Percentiles rank a stretch among this genome's conserved stretches.
phyloP scores from a whole-genome alignment of 1,140 invertebrate species.

The Drosophila ohnishii region DNA sequence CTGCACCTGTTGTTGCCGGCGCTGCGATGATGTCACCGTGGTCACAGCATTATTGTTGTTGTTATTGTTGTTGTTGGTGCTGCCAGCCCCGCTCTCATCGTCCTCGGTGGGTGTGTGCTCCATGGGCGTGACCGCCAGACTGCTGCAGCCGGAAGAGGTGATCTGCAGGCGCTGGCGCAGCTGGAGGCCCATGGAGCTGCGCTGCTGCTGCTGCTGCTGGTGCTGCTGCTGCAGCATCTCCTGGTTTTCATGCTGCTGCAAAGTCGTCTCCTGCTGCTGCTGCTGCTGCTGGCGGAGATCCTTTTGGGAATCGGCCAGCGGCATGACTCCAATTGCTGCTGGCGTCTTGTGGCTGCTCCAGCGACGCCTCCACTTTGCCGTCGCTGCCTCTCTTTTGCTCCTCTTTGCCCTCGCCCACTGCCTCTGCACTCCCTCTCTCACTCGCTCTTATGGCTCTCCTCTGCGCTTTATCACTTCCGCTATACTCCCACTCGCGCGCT shows the following conservation, averaged over 20 bases:
- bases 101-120: slow-evolving; percentile 78
- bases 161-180: slow-evolving; percentile 77
- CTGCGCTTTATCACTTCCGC: slow-evolving; percentile 53
- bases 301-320: slow-evolving; percentile 80
- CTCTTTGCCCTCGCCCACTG: slow-evolving; percentile 5
- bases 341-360: slow-evolving; percentile 40
- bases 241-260: slow-evolving; percentile 29
- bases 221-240: slow-evolving; percentile 10
- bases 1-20: slow-evolving; percentile 68
- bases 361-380: slow-evolving; percentile 20
- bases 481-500: slow-evolving; percentile 20
- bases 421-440: slow-evolving; percentile 4
- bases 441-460: background rate
- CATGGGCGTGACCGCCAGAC: slow-evolving; percentile 78
- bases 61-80: slow-evolving; percentile 16
- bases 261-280: slow-evolving; percentile 28
- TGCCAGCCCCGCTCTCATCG: slow-evolving; percentile 60
- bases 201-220: slow-evolving; percentile 13
- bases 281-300: slow-evolving; percentile 74
- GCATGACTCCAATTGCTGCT: slow-evolving; percentile 67
- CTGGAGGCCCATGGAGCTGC: slow-evolving; percentile 58
- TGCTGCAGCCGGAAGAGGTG: slow-evolving; percentile 77
- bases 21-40: slow-evolving; percentile 74
- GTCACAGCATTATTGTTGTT: slow-evolving; percentile 61
- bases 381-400: background rate